Conservation (phyloP, 2,113 vertebrate species). For the Macrotus californicus region DNA sequence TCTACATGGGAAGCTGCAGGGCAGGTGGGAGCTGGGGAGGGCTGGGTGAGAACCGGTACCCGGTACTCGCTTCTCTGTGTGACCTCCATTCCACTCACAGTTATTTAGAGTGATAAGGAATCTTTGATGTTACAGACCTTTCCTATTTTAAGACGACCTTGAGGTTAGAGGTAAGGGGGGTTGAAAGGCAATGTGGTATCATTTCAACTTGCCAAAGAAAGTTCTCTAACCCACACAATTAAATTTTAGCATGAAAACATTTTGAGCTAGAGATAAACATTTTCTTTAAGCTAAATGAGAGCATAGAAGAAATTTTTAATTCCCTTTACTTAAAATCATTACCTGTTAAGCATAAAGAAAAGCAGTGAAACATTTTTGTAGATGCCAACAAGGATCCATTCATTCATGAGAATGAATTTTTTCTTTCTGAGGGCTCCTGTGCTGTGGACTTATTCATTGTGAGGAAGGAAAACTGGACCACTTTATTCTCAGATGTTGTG, state of each 20-base stretch:
- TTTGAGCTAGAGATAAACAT: neutral
- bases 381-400: neutral
- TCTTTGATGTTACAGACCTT: neutral
- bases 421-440: neutral
- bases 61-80: fast-evolving
- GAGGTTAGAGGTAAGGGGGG: neutral
- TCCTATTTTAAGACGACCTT: neutral
- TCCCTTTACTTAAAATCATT: neutral
- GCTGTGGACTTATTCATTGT: neutral
- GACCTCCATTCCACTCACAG: neutral
- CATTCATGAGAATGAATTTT: neutral
- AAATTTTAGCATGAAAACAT: neutral
- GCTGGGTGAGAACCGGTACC: neutral
- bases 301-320: neutral
- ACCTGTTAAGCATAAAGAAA: neutral
- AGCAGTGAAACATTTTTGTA: neutral
- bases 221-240: neutral
- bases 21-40: too few relatives aligned
- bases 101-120: neutral
- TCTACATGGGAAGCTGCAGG: fast-evolving
- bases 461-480: neutral
- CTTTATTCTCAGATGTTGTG: neutral
- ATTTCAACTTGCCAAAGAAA: neutral
- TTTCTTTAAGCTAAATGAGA: neutral
- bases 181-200: neutral